Evolutionary conservation across 2,113 vertebrate species (phyloP), one percentile per base, ranked within the genome.

Genomic region (Periophthalmodon schlosseri): DNA sequence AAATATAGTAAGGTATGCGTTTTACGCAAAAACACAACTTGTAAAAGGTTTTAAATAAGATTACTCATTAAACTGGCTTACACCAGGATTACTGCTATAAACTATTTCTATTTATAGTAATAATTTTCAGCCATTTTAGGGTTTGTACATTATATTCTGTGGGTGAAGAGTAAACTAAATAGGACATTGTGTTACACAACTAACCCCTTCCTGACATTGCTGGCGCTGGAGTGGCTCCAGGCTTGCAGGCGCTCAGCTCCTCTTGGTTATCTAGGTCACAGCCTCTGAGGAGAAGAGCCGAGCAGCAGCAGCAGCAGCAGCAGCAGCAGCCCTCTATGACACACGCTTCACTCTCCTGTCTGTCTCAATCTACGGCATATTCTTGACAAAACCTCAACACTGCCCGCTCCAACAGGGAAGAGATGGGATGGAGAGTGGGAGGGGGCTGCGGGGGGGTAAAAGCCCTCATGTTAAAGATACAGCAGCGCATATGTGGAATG

Each of bases 241-340:
- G 86, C 90, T 92, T 86, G 81, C 86, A 76, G 89, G 88, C 90
- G 82, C 90, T 91, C 83, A 89, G 86, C 90, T 91, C 90, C 89
- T 89, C 84, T 89, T 88, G 87, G 90, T 92, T 92, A 92, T 91
- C 89, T 93, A 90, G 90, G 92, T 92, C 92, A 92, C 87, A 91
- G 89, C 90, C 88, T 92, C 89, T 86, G 87, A 89, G 88, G 84
- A 91, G 86, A 79, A 84, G 85, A 84, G 87, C 86, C 75, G 82
- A 79, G 87, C 84, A 83, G 88, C 86, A 85, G 89, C 84, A 78
- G 83, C 87, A 80, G 83, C 76, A 54, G 52, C 18, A 15, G 47
- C 81, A 82, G 89, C 84, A 78, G 82, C 86, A 80, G 82, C 78
- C 82, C 87, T 85, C 84, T 85, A 90, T 87, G 89, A 91, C 89